A percentile compares a stretch with the other conserved stretches of the same genome.
These are phyloP conservation scores for Otus sunia DNA, from an alignment of 2,113 vertebrate genomes.

Conservation along the genomic window DNA sequence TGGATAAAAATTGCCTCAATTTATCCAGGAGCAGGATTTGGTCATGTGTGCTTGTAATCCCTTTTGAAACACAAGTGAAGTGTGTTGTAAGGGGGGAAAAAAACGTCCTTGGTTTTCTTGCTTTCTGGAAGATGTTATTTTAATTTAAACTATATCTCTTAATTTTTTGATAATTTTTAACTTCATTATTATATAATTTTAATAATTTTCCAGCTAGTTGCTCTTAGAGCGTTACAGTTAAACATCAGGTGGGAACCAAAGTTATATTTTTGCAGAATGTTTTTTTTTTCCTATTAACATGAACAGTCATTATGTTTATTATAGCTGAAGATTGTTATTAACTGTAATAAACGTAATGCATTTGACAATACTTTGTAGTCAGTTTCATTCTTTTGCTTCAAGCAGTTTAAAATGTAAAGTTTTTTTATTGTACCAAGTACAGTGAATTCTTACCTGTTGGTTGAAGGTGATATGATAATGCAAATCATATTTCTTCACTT, in stretches of 20 bases:
- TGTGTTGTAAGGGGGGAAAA: background rate
- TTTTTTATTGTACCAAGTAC: background rate
- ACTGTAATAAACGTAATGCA: slow-evolving; percentile 26
- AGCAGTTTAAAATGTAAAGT: background rate
- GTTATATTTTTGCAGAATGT: background rate
- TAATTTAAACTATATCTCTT: background rate
- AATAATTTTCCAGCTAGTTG: background rate
- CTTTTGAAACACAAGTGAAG: background rate
- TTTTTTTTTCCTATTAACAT: background rate
- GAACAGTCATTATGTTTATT: background rate
- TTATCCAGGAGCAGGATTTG: background rate
- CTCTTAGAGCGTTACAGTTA: background rate
- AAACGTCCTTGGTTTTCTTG: background rate
- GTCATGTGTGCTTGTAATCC: background rate
- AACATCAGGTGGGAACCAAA: background rate
- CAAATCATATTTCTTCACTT: background rate
- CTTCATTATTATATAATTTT: background rate
- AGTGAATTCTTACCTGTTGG: background rate
- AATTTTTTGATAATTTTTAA: background rate
- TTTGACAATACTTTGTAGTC: slow-evolving; percentile 36
- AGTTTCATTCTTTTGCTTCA: slow-evolving; percentile 25
- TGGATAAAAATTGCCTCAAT: background rate
- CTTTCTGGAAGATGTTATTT: background rate
- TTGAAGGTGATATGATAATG: background rate
- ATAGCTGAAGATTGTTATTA: background rate